These are phyloP conservation scores for Euzophera pinguis DNA, from an alignment of 2,888 invertebrate species.

Conservation along the genomic window DNA sequence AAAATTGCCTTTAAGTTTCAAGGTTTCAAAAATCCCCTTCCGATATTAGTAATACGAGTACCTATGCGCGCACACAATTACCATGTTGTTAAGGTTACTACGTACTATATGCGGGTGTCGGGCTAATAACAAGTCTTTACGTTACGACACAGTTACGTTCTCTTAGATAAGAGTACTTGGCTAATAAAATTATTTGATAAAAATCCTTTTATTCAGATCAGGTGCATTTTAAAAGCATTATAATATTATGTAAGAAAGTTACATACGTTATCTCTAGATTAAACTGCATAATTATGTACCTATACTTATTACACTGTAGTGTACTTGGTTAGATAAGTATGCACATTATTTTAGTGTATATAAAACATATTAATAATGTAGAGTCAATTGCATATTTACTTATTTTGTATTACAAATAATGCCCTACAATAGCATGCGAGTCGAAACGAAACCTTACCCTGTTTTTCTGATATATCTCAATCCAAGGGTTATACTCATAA, in stretches of 20 bases:
- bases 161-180: neutral
- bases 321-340: too few species aligned
- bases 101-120: neutral
- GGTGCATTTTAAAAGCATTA: neutral
- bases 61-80: neutral
- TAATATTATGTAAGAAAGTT: neutral
- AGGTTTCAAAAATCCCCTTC: conserved; percentile 1
- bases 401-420: too few species aligned
- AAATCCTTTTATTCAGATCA: neutral
- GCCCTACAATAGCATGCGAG: too few species aligned
- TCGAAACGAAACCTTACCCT: too few species aligned
- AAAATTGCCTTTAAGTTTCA: neutral
- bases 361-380: too few species aligned
- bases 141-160: neutral
- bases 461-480: too few species aligned
- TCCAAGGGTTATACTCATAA: too few species aligned
- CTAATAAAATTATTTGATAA: conserved; percentile 5
- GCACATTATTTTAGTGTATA: too few species aligned
- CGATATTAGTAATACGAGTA: neutral
- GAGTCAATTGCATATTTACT: too few species aligned
- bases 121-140: neutral
- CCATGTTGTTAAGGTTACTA: conserved; percentile 5
- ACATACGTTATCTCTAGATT: too few species aligned
- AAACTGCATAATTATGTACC: too few species aligned
- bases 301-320: too few species aligned